Percentiles rank a stretch among this genome's conserved stretches.
Evolutionary conservation across 37 sponge, comb jelly and placozoan species (phyloP).

Genomic region (Mnemiopsis leidyi): DNA sequence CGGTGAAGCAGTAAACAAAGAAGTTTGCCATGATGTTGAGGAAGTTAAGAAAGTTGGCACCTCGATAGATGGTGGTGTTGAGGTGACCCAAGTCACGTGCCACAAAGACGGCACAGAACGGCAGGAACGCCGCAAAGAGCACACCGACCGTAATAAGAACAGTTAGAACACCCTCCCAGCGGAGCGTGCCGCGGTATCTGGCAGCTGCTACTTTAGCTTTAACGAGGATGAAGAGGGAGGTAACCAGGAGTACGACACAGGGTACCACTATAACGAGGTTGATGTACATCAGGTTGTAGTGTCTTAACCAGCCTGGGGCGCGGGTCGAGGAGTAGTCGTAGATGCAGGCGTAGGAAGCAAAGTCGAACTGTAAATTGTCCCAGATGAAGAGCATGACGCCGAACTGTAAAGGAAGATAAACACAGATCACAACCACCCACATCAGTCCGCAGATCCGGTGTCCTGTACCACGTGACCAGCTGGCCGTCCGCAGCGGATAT

Average conservation of each 20-base stretch:
- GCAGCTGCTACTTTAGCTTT: not conserved
- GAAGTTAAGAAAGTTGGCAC: not conserved
- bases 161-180: not conserved
- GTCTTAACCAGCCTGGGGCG: not conserved
- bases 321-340: not conserved
- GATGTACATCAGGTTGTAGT: not conserved
- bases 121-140: not conserved
- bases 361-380: not conserved
- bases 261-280: not conserved
- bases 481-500: not conserved
- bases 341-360: not conserved
- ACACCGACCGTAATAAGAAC: not conserved
- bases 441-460: not conserved
- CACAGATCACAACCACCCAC: not conserved
- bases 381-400: not conserved
- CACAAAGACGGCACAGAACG: not conserved
- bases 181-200: not conserved
- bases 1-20: not conserved
- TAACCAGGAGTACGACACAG: not conserved
- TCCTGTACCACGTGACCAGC: not conserved
- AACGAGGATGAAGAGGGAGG: not conserved
- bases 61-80: not conserved
- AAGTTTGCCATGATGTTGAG: not conserved
- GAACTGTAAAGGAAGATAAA: not conserved
- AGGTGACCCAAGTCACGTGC: not conserved